These are phyloP conservation scores for Botia kubotai DNA, from an alignment of 2,797 vertebrate species.

Conservation along the genomic window DNA sequence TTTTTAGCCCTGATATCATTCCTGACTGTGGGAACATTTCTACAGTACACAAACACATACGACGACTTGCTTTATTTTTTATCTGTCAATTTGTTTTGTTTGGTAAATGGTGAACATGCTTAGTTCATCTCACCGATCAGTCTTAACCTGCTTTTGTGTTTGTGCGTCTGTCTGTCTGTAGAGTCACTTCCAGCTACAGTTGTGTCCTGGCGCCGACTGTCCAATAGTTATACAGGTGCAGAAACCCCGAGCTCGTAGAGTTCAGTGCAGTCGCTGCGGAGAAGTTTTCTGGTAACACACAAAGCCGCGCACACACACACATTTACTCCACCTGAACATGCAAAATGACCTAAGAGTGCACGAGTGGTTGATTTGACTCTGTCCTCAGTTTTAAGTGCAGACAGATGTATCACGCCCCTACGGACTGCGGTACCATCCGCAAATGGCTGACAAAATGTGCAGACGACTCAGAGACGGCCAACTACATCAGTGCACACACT, in stretches of 20 bases:
- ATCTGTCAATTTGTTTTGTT: neutral
- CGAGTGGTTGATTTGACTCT: conserved; percentile 1
- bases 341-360: neutral
- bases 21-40: too few species aligned
- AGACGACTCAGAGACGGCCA: conserved; percentile 98
- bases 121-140: neutral
- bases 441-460: conserved; percentile 99
- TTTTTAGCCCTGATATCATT: too few species aligned
- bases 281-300: conserved; percentile 93
- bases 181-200: conserved; percentile 98
- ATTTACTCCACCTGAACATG: neutral
- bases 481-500: conserved; percentile 99
- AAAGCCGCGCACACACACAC: neutral
- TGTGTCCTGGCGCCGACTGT: conserved; percentile 97
- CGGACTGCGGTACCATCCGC: conserved; percentile 96
- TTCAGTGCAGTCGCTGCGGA: conserved; percentile 95
- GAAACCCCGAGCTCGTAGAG: conserved; percentile 93
- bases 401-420: conserved; percentile 99
- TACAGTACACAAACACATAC: too few species aligned
- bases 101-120: neutral
- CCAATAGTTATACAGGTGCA: conserved; percentile 98
- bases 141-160: neutral
- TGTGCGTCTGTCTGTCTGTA: conserved; percentile 59
- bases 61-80: too few species aligned
- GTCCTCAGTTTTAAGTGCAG: conserved; percentile 95